A percentile compares a stretch with the other conserved stretches of the same genome.
These are phyloP conservation scores for Solenodon paradoxus DNA, from an alignment of 2,113 vertebrate genomes.

Conservation along the genomic window DNA sequence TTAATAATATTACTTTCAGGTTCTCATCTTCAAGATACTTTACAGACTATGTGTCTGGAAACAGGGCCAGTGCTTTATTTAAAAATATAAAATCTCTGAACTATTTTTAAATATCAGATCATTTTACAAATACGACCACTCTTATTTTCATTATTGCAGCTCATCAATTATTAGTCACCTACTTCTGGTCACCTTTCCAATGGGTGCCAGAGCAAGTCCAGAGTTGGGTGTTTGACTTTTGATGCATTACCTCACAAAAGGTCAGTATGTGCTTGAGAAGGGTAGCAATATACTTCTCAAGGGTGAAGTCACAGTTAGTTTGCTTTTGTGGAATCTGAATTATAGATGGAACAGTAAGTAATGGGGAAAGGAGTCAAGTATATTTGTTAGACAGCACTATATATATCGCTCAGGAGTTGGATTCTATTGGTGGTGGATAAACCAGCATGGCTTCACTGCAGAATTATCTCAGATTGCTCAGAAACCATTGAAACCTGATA, in stretches of 20 bases:
- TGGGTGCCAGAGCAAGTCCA: background rate
- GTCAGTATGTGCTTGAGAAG: background rate
- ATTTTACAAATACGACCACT: background rate
- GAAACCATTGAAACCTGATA: background rate
- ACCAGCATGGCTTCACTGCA: background rate
- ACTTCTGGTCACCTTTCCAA: background rate
- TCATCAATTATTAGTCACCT: background rate
- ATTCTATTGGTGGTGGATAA: background rate
- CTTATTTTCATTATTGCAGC: background rate
- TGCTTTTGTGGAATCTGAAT: background rate
- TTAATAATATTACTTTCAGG: background rate
- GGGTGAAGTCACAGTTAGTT: background rate
- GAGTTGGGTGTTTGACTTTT: background rate
- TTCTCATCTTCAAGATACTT: background rate
- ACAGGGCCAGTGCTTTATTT: background rate
- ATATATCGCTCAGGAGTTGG: background rate
- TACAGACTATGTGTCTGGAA: background rate
- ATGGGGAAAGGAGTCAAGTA: background rate
- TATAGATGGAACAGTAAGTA: background rate
- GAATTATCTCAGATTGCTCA: background rate
- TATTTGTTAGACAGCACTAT: background rate
- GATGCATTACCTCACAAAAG: background rate
- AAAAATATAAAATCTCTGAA: background rate
- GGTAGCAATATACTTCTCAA: background rate
- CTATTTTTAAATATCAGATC: background rate